These are phyloP conservation scores for Machimus rusticus DNA, from an alignment of 2,888 invertebrate genomes.

Conservation along the genomic window DNA sequence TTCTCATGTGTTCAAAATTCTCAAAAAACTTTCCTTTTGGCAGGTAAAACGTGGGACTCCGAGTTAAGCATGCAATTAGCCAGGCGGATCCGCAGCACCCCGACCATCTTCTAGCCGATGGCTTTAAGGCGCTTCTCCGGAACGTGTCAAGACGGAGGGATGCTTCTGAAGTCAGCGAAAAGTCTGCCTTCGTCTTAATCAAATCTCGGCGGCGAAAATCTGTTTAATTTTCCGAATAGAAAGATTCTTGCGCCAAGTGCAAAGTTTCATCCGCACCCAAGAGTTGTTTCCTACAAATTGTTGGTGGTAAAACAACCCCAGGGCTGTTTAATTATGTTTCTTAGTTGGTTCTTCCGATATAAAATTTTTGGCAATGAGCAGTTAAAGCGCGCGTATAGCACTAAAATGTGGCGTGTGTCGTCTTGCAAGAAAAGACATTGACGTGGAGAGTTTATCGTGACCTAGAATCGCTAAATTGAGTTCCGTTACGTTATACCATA, in stretches of 20 bases:
- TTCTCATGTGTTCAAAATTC: background rate
- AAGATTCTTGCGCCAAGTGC: background rate
- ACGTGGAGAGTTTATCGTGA: background rate
- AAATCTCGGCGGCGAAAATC: background rate
- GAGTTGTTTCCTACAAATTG: background rate
- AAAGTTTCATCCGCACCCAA: background rate
- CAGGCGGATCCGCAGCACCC: background rate
- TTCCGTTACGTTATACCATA: background rate
- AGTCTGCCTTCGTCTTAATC: background rate
- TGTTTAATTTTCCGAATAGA: background rate
- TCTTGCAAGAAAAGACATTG: background rate
- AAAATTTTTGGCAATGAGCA: background rate
- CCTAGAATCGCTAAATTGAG: constrained; percentile 8
- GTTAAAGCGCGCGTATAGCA: background rate
- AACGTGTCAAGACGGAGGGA: background rate
- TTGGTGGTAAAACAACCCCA: background rate
- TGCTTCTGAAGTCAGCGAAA: background rate
- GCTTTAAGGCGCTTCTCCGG: background rate
- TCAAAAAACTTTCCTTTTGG: constrained; percentile 17
- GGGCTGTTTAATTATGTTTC: background rate
- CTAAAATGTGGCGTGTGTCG: background rate
- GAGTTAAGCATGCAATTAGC: background rate
- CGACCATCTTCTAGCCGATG: background rate
- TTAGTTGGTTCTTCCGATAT: background rate
- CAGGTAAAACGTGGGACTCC: background rate